Evolutionary conservation across 2,888 invertebrate genomes (phyloP).

Genomic region (Lottia gigantea): DNA sequence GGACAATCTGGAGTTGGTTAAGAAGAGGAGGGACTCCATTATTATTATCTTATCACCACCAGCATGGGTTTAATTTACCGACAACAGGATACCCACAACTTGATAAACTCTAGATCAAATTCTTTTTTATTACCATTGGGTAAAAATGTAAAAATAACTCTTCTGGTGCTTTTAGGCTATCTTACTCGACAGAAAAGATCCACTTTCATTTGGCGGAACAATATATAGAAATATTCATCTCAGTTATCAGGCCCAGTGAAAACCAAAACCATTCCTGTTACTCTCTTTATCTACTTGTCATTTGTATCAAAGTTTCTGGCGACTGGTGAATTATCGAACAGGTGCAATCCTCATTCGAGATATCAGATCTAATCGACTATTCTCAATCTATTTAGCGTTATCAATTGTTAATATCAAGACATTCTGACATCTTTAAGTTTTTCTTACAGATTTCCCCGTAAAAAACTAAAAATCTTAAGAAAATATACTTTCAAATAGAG

Average conservation of each 20-base stretch:
- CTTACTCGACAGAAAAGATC: too few relatives aligned
- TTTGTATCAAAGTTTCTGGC: not conserved
- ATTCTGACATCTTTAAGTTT: not conserved
- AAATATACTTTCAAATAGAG: too few relatives aligned
- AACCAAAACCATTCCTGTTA: too few relatives aligned
- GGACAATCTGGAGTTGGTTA: constrained; percentile 3
- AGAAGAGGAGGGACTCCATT: constrained; percentile 6
- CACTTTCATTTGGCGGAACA: too few relatives aligned
- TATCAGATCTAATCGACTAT: not conserved
- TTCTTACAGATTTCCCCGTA: not conserved
- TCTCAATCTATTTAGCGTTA: not conserved
- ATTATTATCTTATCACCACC: constrained; percentile 4
- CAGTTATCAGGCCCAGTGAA: too few relatives aligned
- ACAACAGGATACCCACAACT: constrained; percentile 3
- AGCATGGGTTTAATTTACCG: constrained; percentile 7
- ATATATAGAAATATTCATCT: too few relatives aligned
- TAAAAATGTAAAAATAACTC: too few relatives aligned
- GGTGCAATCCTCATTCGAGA: not conserved
- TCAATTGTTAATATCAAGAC: not conserved
- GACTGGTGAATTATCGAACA: constrained; percentile 4
- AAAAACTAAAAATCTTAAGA: too few relatives aligned
- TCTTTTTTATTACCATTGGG: too few relatives aligned
- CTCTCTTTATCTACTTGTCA: not conserved
- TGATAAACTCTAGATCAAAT: not conserved
- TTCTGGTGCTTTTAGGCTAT: too few relatives aligned